A percentile compares a stretch with the other conserved stretches of the same genome.
Conservation (phyloP, 2,797 vertebrate genomes). For the Halcyon leucocephala region DNA sequence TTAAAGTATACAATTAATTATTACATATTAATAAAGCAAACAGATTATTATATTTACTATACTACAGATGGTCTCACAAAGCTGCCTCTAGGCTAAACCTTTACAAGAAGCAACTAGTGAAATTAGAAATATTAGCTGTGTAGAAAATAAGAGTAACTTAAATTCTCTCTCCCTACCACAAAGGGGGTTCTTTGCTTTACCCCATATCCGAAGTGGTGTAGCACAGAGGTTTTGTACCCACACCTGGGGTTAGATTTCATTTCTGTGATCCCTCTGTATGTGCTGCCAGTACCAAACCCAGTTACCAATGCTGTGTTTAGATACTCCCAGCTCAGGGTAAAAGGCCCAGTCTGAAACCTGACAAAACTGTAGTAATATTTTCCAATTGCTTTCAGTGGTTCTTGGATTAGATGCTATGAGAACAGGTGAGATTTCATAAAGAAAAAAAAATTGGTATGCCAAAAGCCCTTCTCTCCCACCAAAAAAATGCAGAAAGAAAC, state of each 20-base stretch:
- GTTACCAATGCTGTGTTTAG: fast-evolving
- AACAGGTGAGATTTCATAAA: not conserved
- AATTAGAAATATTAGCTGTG: not conserved
- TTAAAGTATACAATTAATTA: not conserved
- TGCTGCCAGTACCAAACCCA: not conserved
- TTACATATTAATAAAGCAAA: not conserved
- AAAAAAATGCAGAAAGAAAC: not conserved
- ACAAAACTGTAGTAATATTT: not conserved
- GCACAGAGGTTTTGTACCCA: not conserved
- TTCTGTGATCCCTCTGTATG: fast-evolving
- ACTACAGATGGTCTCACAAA: not conserved
- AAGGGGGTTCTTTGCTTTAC: not conserved
- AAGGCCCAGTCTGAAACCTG: not conserved
- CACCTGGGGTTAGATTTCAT: not conserved
- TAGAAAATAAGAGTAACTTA: not conserved
- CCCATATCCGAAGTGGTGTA: not conserved
- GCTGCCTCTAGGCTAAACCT: not conserved
- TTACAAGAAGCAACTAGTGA: not conserved
- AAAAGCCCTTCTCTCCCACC: not conserved
- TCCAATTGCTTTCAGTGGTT: not conserved
- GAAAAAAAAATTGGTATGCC: not conserved
- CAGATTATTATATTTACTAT: not conserved
- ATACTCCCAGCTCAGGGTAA: not conserved
- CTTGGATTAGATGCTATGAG: not conserved
- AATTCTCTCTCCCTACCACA: not conserved